These are phyloP conservation scores for Liopterus haemorrhoidalis DNA, from an alignment of 2,888 invertebrate species.

Conservation along the genomic window DNA sequence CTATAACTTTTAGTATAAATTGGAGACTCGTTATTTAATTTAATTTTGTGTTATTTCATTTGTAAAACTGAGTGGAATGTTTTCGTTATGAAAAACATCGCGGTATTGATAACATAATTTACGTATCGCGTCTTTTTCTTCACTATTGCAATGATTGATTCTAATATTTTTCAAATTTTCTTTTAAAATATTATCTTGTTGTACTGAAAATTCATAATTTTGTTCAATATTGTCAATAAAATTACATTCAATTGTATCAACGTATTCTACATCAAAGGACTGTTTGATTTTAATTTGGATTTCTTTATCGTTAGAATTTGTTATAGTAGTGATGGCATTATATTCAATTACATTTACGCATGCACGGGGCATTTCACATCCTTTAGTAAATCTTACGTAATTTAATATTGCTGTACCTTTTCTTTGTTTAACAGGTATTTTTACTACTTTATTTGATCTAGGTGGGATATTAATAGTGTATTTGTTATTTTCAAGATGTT, in stretches of 20 bases:
- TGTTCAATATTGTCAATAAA: slow-evolving; percentile 4
- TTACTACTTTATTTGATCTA: slow-evolving; percentile 1
- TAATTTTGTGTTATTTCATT: slow-evolving; percentile 30
- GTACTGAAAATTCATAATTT: not conserved
- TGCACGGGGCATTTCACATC: slow-evolving; percentile 1
- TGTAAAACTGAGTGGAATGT: slow-evolving; percentile 26
- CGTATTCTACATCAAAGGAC: slow-evolving; percentile 5
- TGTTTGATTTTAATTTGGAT: not conserved
- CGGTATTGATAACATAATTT: slow-evolving; percentile 21
- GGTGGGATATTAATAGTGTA: too few species aligned
- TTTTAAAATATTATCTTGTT: slow-evolving; percentile 8
- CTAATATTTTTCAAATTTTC: too few species aligned
- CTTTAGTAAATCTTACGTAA: not conserved
- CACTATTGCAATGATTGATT: slow-evolving; percentile 11
- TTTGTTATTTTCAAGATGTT: too few species aligned
- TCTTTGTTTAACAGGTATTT: slow-evolving; percentile 8
- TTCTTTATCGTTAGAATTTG: too few species aligned
- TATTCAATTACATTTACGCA: slow-evolving; percentile 10
- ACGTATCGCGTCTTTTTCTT: slow-evolving; percentile 15
- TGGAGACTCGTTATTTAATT: not conserved
- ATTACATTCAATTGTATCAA: slow-evolving; percentile 2
- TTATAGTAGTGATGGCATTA: not conserved
- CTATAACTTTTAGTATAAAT: slow-evolving; percentile 6
- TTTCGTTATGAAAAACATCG: too few species aligned
- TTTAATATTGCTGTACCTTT: slow-evolving; percentile 3